A percentile compares a stretch with the other conserved stretches of the same genome.
These are phyloP conservation scores for Allygus modestus DNA, from an alignment of 2,888 invertebrate genomes.

Conservation along the genomic window DNA sequence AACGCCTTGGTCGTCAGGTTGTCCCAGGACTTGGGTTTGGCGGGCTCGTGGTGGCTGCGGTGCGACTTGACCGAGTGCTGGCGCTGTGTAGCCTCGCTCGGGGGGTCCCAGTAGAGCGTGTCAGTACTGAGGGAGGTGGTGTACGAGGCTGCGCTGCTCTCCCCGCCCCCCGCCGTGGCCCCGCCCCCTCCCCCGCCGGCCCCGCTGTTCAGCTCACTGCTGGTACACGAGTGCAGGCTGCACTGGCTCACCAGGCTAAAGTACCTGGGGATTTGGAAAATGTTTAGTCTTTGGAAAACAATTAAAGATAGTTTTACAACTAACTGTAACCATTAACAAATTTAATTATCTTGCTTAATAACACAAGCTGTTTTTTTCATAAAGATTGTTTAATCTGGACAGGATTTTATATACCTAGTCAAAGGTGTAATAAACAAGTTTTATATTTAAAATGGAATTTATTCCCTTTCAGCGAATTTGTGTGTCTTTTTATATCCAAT, in stretches of 20 bases:
- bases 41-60: slow-evolving; percentile 72
- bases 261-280: slow-evolving; percentile 64
- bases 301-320: no score
- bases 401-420: no score
- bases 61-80: slow-evolving; percentile 70
- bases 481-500: no score
- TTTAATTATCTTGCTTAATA: no score
- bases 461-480: no score
- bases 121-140: slow-evolving; percentile 92
- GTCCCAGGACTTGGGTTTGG: slow-evolving; percentile 94
- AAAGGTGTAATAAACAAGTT: no score
- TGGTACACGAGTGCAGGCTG: slow-evolving; percentile 90
- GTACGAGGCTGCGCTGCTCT: slow-evolving; percentile 87
- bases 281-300: no score
- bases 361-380: no score
- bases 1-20: slow-evolving; percentile 91
- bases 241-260: slow-evolving; percentile 83
- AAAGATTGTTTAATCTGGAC: no score
- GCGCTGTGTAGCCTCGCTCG: slow-evolving; percentile 65
- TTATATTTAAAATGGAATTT: no score
- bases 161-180: slow-evolving; percentile 78
- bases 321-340: no score
- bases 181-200: slow-evolving; percentile 73
- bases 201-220: slow-evolving; percentile 76
- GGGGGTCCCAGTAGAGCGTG: slow-evolving; percentile 88